phyloP scores from a whole-genome alignment of 2,888 invertebrate species.

The Melipona beecheii region DNA sequence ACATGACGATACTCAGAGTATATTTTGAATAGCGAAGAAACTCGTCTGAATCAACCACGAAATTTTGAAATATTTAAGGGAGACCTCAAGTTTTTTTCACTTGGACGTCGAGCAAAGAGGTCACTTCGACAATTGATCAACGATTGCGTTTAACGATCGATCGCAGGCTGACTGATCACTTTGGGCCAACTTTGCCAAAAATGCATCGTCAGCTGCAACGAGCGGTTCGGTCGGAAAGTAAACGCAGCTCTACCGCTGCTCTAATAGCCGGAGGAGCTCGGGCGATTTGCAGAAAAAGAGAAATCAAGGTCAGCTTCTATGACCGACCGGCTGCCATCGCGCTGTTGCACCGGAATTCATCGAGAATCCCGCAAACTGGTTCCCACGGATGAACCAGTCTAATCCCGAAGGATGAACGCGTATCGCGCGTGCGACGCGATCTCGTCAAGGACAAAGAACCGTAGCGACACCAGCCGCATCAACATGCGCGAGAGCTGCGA shows the following conservation, averaged over 20 bases:
- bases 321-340: constrained; percentile 10
- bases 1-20: too few relatives aligned
- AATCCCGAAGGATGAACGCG: constrained; percentile 18
- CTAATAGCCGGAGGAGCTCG: constrained; percentile 17
- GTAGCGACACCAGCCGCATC: constrained; percentile 54
- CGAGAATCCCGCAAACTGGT: constrained; percentile 13
- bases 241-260: not conserved
- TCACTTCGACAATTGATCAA: too few relatives aligned
- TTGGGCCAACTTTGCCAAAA: too few relatives aligned
- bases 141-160: too few relatives aligned
- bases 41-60: too few relatives aligned
- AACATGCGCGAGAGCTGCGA: constrained; percentile 65
- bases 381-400: constrained; percentile 5
- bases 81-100: too few relatives aligned
- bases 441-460: constrained; percentile 59
- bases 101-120: too few relatives aligned
- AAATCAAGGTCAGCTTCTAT: constrained; percentile 65
- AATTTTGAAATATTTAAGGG: too few relatives aligned
- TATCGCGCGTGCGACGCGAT: not conserved
- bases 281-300: constrained; percentile 51
- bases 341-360: not conserved
- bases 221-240: not conserved
- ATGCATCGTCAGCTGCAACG: too few relatives aligned
- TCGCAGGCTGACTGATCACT: too few relatives aligned
- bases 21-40: too few relatives aligned